phyloP scores from a whole-genome alignment of 2,888 invertebrate genomes.

The Abrostola triplasia region DNA sequence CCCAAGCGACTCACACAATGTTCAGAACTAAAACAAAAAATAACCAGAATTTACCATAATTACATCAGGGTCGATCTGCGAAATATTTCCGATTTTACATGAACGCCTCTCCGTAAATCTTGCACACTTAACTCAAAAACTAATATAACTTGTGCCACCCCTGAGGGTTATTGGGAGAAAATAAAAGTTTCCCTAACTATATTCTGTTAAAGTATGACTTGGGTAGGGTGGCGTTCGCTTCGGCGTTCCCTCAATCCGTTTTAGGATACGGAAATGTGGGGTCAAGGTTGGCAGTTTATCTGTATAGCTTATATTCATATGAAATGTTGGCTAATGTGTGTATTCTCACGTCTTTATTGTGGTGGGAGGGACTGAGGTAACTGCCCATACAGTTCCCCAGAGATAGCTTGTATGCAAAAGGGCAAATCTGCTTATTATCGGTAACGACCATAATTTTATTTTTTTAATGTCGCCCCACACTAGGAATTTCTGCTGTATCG shows the following conservation, averaged over 20 bases:
- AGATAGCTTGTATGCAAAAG: too few relatives aligned
- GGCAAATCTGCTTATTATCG: too few relatives aligned
- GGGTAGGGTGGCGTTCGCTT: constrained; percentile 24
- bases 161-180: constrained; percentile 55
- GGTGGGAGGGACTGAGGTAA: too few relatives aligned
- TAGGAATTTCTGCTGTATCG: too few relatives aligned
- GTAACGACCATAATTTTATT: too few relatives aligned
- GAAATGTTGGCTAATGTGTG: too few relatives aligned
- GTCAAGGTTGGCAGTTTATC: constrained; percentile 1
- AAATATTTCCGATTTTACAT: constrained; percentile 29
- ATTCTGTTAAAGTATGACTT: constrained; percentile 49
- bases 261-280: too few relatives aligned
- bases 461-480: too few relatives aligned
- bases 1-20: constrained; percentile 6
- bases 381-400: too few relatives aligned
- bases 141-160: constrained; percentile 64
- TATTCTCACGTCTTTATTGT: too few relatives aligned
- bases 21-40: constrained; percentile 14
- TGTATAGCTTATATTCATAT: too few relatives aligned
- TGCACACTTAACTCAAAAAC: constrained; percentile 58
- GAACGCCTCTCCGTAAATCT: constrained; percentile 36
- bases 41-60: constrained; percentile 44
- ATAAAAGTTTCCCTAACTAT: constrained; percentile 51
- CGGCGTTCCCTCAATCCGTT: neutral
- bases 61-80: constrained; percentile 34